These are phyloP conservation scores for Himalopsyche tibetana DNA, from an alignment of 2,888 invertebrate species.

Conservation along the genomic window DNA sequence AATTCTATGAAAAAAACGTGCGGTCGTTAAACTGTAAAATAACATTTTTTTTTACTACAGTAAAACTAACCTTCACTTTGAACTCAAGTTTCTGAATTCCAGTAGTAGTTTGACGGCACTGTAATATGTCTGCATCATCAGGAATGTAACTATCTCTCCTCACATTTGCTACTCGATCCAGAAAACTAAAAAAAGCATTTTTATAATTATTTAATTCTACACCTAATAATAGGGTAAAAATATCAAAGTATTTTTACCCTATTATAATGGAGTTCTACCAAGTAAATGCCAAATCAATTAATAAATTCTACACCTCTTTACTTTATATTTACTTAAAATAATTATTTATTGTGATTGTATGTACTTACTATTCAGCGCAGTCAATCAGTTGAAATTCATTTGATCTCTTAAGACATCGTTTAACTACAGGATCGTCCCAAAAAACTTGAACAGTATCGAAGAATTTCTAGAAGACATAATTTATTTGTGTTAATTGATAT, in stretches of 20 bases:
- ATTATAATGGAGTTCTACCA: no score
- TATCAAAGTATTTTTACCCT: no score
- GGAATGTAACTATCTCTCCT: conserved; percentile 82
- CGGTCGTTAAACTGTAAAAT: no score
- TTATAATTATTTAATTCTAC: conserved; percentile 1
- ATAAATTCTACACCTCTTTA: no score
- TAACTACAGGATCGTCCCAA: conserved; percentile 85
- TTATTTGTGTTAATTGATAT: conserved; percentile 3
- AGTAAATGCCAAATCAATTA: no score
- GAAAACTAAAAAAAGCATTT: conserved; percentile 78
- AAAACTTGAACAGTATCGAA: conserved; percentile 81
- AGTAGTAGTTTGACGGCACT: conserved; percentile 84
- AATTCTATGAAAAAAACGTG: no score
- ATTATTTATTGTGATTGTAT: conserved; percentile 66
- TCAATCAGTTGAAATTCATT: conserved; percentile 89
- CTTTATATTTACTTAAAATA: no score
- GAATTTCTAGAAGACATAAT: conserved; percentile 79
- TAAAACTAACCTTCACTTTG: conserved; percentile 79
- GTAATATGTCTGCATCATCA: conserved; percentile 85
- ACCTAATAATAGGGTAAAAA: no score
- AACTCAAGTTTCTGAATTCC: conserved; percentile 87
- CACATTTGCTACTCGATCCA: conserved; percentile 83
- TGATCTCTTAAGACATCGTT: conserved; percentile 82
- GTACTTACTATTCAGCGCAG: conserved; percentile 89
- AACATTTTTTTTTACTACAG: no score